Base-by-base conservation (phyloP, 64 coral and sea anemone genomes). In the Actinia tenebrosa region DNA sequence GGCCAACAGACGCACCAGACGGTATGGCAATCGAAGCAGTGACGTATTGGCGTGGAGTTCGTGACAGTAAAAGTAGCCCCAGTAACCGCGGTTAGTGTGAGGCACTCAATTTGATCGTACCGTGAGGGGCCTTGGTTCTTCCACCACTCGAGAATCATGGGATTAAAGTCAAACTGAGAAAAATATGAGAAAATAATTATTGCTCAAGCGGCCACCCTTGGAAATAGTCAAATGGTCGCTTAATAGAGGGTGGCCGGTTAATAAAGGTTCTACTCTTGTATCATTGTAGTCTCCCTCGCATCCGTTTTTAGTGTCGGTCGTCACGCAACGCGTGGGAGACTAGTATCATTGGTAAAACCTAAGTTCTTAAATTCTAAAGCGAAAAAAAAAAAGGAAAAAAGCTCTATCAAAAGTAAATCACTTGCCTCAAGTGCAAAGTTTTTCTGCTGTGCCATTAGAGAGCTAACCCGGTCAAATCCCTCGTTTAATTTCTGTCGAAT, bases 11-110 rank as follows among this genome's bases (percentile, higher is more conserved):
- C 90, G 2, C 91, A 86, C 94, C 94, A 95, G 45, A 86, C 78
- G 27, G 94, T 63, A 47, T 95, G 94, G 77, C 91, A 95, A 30
- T 95, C 94, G 54, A 95, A 95, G 52, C 78, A 89, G 88, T 95
- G 94, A 78, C 84, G 92, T 50, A 92, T 45, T 61, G 94, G 78
- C 18, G 87, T 86, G 68, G 50, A 83, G 80, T 95, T 95, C 9
- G 94, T 92, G 20, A 95, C 60, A n/a, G 85, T 86, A 37, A 95
- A 95, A 37, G 61, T 92, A 1, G 94, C 90, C 17, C 94, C 94
- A 19, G 85, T 86, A 8, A 91, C 88, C 14, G 90, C 90, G 43
- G 90, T 92, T 26, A 95, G 19, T 75, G 90, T 89, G 18, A 95
- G 88, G 45, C 94, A 95, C 86, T 92, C 90, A 15, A 95, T 16